Conservation (phyloP, 2,888 invertebrate species). For the Pheosia tremula region DNA sequence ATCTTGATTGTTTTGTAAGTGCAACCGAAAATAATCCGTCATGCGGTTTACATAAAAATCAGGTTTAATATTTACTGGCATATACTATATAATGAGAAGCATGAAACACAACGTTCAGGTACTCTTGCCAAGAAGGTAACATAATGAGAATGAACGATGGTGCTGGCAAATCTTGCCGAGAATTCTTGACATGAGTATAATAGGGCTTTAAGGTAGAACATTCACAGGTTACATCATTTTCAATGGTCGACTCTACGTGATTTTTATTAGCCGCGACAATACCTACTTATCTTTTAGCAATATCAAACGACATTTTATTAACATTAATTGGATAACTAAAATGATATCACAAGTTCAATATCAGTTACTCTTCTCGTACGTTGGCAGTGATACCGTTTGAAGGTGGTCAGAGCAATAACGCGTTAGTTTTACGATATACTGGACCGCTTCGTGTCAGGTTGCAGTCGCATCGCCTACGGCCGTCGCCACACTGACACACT, state of each 20-base stretch:
- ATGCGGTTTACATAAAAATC: conserved; percentile 2
- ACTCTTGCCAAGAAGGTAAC: too few species aligned
- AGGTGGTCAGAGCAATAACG: neutral
- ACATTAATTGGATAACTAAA: neutral
- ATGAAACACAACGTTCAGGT: too few species aligned
- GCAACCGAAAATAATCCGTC: conserved; percentile 10
- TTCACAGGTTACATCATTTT: too few species aligned
- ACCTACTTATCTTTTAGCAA: too few species aligned
- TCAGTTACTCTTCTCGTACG: neutral
- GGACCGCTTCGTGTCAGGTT: conserved; percentile 1
- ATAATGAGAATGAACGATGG: too few species aligned
- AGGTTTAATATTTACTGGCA: neutral
- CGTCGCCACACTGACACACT: conserved; percentile 6
- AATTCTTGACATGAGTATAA: too few species aligned
- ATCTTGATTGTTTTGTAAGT: conserved; percentile 38
- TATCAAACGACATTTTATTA: neutral
- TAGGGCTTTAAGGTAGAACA: too few species aligned
- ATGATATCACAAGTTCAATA: neutral
- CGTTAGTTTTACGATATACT: conserved; percentile 7
- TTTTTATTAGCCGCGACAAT: too few species aligned
- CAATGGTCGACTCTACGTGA: too few species aligned
- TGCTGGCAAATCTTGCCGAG: too few species aligned
- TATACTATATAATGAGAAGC: neutral
- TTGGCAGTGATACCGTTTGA: conserved; percentile 2
- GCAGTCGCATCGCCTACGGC: conserved; percentile 5